Base-by-base conservation (phyloP, 1,140 invertebrate genomes). In the Drosophila varians region DNA sequence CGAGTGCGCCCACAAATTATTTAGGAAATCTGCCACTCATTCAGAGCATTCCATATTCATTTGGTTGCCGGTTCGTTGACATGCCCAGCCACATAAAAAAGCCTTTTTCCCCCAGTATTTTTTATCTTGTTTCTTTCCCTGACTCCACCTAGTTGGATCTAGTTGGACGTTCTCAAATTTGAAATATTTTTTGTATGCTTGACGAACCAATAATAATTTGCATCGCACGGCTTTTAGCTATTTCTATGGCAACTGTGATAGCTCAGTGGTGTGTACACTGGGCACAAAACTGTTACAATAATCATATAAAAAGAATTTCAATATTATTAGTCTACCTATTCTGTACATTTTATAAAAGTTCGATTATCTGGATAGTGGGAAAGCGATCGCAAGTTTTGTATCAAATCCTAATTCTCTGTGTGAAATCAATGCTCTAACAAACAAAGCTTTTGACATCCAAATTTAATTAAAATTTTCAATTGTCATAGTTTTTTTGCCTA, bases 121-220 rank as follows among this genome's bases (percentile, higher is more conserved):
- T 56, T 51, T 74, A 65, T 56, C 28, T 5, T 8, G 23, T 58
- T 77, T 40, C 18, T 45, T 11, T 47, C 18, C 6, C 26, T 12
- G 9, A 21, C 23, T 28, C 11, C 28, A 28, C 69, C 38, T 49
- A 48, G 34, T 72, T 73, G 46, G 52, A 25, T 74, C 38, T 49
- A 48, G 34, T 72, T 73, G 46, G 52, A 25, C 71, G 12, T 55
- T 52, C 66, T 51, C 75, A 55, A 61, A 75, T 79, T 64, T 55
- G 65, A 61, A 57, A 76, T 72, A 80, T 75, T 79, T 69, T 79
- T 74, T 70, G 64, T 61, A 53, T 62, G 82, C 56, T 74, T 87
- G 74, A 74, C 61, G 61, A 64, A 75, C 86, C 86, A 89, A 89
- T 89, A 86, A 89, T 86, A 89, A 82, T 89, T 89, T 78, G 72